These are phyloP conservation scores for Epicauta chinensis DNA, from an alignment of 1,140 invertebrate species.

Conservation along the genomic window DNA sequence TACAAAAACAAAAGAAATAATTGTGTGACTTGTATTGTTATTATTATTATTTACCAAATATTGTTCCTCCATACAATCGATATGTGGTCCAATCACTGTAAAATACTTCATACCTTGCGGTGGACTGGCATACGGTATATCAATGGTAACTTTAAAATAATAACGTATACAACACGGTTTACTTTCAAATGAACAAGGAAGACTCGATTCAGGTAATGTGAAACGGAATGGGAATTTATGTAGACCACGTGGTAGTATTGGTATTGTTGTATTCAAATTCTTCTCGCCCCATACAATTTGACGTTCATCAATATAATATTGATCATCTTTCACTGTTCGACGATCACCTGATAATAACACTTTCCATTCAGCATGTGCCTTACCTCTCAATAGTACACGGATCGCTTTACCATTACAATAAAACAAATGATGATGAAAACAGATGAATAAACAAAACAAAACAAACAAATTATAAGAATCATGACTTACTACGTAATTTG, in stretches of 20 bases:
- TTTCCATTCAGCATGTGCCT: slow-evolving; percentile 79
- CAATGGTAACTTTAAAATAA: slow-evolving; percentile 71
- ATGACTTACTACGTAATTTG: slow-evolving; percentile 60
- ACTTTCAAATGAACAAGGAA: slow-evolving; percentile 78
- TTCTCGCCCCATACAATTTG: slow-evolving; percentile 75
- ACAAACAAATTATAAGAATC: neutral
- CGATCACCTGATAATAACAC: slow-evolving; percentile 70
- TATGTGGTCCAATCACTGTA: slow-evolving; percentile 76
- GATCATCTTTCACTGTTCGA: slow-evolving; percentile 69
- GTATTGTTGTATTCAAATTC: slow-evolving; percentile 50
- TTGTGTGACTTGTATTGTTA: no score
- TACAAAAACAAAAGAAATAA: neutral
- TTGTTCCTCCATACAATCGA: slow-evolving; percentile 82
- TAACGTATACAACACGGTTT: slow-evolving; percentile 72
- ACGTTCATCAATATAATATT: slow-evolving; percentile 76
- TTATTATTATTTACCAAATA: slow-evolving; percentile 61
- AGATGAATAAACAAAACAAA: neutral
- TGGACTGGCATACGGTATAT: slow-evolving; percentile 77
- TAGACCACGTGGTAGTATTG: slow-evolving; percentile 67
- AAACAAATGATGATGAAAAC: neutral
- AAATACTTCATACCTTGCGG: slow-evolving; percentile 84
- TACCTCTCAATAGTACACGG: slow-evolving; percentile 65
- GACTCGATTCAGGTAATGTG: slow-evolving; percentile 67
- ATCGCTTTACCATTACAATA: slow-evolving; percentile 53
- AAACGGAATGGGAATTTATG: slow-evolving; percentile 74